Conservation (phyloP, 2,888 invertebrate species). For the Empis stercorea region DNA sequence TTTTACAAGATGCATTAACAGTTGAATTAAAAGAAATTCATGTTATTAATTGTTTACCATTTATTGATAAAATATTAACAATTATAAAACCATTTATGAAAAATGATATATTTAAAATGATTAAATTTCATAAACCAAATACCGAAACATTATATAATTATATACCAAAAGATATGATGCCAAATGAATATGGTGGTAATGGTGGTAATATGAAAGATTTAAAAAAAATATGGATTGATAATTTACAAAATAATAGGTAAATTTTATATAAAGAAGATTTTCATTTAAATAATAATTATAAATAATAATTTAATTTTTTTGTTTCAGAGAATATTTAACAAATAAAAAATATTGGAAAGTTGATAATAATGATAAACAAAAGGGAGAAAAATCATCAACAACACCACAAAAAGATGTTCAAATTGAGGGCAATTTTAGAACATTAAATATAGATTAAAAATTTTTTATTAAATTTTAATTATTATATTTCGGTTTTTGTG, state of each 20-base stretch:
- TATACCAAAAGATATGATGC: constrained; percentile 49
- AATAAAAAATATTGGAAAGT: background rate
- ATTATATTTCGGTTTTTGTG: no score
- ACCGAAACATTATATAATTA: constrained; percentile 49
- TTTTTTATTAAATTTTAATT: no score
- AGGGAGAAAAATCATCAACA: no score
- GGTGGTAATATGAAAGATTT: constrained; percentile 47
- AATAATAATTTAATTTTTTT: background rate
- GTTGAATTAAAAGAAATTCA: constrained; percentile 37
- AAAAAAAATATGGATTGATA: constrained; percentile 47
- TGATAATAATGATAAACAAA: background rate
- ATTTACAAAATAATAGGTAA: constrained; percentile 47
- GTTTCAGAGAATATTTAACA: constrained; percentile 1
- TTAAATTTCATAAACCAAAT: constrained; percentile 56
- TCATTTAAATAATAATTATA: background rate
- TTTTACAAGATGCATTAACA: constrained; percentile 26
- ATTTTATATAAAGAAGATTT: no score
- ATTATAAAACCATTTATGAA: constrained; percentile 51
- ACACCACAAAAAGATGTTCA: no score
- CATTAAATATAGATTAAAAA: no score
- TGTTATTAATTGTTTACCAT: constrained; percentile 47
- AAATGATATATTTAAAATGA: constrained; percentile 50
- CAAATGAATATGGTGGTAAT: constrained; percentile 55
- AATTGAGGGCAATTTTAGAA: no score
- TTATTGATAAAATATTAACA: constrained; percentile 47